Conservation (phyloP, 2,888 invertebrate species). For the Philopedon plagiatum region DNA sequence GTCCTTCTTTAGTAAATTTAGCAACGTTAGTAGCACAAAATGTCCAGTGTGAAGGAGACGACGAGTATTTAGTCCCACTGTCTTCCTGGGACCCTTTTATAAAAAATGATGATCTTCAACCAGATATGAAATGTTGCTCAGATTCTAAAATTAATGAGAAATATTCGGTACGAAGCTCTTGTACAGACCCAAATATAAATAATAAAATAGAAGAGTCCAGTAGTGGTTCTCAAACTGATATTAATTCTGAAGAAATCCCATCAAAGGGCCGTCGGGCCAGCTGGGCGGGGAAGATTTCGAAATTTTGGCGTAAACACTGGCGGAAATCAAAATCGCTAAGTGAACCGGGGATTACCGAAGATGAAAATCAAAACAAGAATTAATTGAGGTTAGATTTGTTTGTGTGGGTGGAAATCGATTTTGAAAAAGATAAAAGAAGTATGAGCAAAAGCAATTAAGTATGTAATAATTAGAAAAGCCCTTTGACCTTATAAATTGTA, state of each 20-base stretch:
- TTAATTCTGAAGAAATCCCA: conserved; percentile 33
- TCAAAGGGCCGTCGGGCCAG: conserved; percentile 6
- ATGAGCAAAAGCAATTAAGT: background rate
- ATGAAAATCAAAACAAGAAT: conserved; percentile 16
- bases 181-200: conserved; percentile 31
- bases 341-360: conserved; percentile 28
- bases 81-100: conserved; percentile 72
- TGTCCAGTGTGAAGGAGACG: conserved; percentile 60
- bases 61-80: conserved; percentile 72
- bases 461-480: too few species aligned
- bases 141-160: conserved; percentile 50
- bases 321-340: conserved; percentile 19
- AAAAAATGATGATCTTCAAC: conserved; percentile 57
- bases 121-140: conserved; percentile 51
- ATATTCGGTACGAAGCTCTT: conserved; percentile 16
- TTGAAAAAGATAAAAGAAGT: background rate
- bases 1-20: conserved; percentile 74
- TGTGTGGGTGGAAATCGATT: background rate
- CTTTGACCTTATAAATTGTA: too few species aligned
- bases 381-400: conserved; percentile 5
- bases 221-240: conserved; percentile 19
- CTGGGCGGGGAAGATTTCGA: conserved; percentile 62
- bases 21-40: conserved; percentile 71
- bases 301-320: conserved; percentile 59
- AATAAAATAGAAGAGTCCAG: conserved; percentile 14